A percentile compares a stretch with the other conserved stretches of the same genome.
Conservation (phyloP, 2,797 vertebrate species). For the Myripristis murdjan region DNA sequence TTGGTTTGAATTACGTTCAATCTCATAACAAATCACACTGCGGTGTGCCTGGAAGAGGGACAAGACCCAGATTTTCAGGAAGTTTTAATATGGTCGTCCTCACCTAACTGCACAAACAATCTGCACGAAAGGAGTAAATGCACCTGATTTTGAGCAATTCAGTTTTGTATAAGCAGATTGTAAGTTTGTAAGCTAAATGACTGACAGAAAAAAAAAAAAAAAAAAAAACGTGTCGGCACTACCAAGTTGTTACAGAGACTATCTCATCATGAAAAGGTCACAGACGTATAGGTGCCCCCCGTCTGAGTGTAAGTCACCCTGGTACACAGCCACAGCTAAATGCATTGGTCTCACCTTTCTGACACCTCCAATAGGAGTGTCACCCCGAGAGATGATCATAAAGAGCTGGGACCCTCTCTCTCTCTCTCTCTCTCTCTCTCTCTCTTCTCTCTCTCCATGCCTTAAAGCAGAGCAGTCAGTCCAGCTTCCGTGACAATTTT, state of each 20-base stretch:
- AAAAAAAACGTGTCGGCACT: not conserved
- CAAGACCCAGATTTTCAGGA: constrained; percentile 3
- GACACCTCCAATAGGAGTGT: too few species aligned
- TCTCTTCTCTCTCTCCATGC: not conserved
- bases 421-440: not conserved
- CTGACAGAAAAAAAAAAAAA: too few species aligned
- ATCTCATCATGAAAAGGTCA: too few species aligned
- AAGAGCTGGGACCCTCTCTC: not conserved
- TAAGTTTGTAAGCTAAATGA: constrained; percentile 1
- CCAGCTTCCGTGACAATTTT: not conserved
- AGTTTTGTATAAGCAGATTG: not conserved
- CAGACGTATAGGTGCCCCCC: too few species aligned
- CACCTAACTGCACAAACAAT: not conserved
- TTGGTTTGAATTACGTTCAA: not conserved
- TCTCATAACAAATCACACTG: not conserved
- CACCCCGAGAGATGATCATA: too few species aligned
- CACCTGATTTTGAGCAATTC: not conserved
- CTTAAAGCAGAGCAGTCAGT: constrained; percentile 15
- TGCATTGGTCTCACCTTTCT: constrained; percentile 7
- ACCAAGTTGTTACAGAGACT: too few species aligned
- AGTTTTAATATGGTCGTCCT: constrained; percentile 7
- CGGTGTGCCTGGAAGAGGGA: constrained; percentile 9
- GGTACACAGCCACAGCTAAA: constrained; percentile 16
- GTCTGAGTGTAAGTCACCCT: too few species aligned
- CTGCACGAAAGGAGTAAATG: constrained; percentile 11